Evolutionary conservation across 1,140 invertebrate species (phyloP).

Genomic region (Pseudachorutes palmiensis): DNA sequence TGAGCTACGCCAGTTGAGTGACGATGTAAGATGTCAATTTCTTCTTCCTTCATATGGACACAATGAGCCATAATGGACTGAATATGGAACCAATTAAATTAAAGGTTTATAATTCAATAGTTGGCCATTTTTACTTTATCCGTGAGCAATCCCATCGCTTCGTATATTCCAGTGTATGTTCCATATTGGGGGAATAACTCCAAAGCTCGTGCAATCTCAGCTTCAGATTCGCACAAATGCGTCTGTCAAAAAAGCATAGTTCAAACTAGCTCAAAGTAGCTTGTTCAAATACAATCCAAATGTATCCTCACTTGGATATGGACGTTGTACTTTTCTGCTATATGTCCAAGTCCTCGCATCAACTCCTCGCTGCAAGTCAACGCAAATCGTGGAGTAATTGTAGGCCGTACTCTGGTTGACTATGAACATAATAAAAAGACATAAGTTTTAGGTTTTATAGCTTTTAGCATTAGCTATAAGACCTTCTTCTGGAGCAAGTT

Average conservation of each 20-base stretch:
- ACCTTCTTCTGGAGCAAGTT: conserved; percentile 50
- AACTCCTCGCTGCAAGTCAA: conserved; percentile 63
- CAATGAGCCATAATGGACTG: conserved; percentile 73
- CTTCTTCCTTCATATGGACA: conserved; percentile 61
- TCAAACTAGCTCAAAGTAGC: too few relatives aligned
- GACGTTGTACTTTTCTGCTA: conserved; percentile 59
- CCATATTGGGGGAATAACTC: conserved; percentile 49
- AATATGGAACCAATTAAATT: conserved; percentile 22
- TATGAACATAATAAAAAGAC: neutral
- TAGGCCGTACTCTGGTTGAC: conserved; percentile 52
- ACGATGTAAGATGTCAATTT: conserved; percentile 56
- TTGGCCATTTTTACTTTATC: conserved; percentile 36
- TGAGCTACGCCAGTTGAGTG: conserved; percentile 64
- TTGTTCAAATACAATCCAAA: too few relatives aligned
- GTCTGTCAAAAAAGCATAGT: conserved; percentile 57
- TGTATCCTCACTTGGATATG: conserved; percentile 59
- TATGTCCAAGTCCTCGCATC: conserved; percentile 55
- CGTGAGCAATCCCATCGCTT: conserved; percentile 60
- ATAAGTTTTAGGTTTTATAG: conserved; percentile 1
- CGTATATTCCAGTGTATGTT: conserved; percentile 67
- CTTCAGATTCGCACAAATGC: conserved; percentile 70
- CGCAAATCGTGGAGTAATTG: conserved; percentile 83
- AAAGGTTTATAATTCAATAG: neutral
- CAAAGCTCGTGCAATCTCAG: conserved; percentile 60
- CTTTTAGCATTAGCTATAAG: conserved; percentile 28